Conservation (phyloP, 2,113 vertebrate genomes). For the Coptodon rendalli region DNA sequence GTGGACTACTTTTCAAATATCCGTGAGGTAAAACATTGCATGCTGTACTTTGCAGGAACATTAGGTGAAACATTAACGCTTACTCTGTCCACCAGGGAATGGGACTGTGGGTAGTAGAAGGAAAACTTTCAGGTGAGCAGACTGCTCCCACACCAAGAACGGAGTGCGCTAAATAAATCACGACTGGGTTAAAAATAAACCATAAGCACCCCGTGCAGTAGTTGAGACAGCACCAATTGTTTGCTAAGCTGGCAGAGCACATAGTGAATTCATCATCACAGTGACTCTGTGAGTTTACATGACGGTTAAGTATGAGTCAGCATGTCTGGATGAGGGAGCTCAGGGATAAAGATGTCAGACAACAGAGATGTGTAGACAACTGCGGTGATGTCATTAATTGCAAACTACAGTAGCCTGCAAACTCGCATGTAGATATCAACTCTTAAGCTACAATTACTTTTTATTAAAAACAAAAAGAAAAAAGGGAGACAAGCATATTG, state of each 20-base stretch:
- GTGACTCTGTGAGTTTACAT: slow-evolving; percentile 10
- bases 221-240: slow-evolving; percentile 18
- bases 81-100: background rate
- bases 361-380: background rate
- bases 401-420: background rate
- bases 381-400: background rate
- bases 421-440: background rate
- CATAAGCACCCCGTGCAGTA: background rate
- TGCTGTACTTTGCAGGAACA: background rate
- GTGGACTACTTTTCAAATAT: background rate
- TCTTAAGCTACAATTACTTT: background rate
- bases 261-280: slow-evolving; percentile 19
- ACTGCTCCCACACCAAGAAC: slow-evolving; percentile 21
- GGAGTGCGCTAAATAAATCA: slow-evolving; percentile 62
- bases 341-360: background rate
- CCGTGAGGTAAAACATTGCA: background rate
- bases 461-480: background rate
- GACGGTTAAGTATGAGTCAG: slow-evolving; percentile 25
- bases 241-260: slow-evolving; percentile 20
- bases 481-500: background rate
- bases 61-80: background rate
- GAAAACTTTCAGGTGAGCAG: slow-evolving; percentile 10
- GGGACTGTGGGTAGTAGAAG: background rate
- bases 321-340: background rate
- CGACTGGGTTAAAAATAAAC: slow-evolving; percentile 58